phyloP scores from a whole-genome alignment of 2,113 vertebrate species.

The Pseudorasbora parva region DNA sequence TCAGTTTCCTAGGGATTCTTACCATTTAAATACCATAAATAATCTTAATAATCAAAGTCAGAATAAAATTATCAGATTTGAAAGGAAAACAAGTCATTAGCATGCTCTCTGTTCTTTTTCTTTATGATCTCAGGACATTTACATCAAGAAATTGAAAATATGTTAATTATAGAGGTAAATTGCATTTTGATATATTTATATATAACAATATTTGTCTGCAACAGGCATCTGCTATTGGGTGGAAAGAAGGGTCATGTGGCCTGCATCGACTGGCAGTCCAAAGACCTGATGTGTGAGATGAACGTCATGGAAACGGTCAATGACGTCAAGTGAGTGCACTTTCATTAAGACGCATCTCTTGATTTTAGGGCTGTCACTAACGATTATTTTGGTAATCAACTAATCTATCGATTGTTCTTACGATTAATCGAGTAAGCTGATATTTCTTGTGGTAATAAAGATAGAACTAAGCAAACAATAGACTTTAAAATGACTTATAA shows the following conservation, averaged over 20 bases:
- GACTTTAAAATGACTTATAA: too few relatives aligned
- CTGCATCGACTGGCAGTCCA: constrained; percentile 86
- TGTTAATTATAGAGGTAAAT: neutral
- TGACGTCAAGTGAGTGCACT: constrained; percentile 81
- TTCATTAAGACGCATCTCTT: neutral
- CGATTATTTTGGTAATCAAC: too few relatives aligned
- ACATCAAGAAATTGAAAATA: neutral
- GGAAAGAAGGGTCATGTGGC: constrained; percentile 86
- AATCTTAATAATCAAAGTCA: neutral
- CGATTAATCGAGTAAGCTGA: too few relatives aligned
- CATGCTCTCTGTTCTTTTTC: too few relatives aligned
- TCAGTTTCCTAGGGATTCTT: neutral
- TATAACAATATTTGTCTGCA: neutral
- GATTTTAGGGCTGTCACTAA: neutral
- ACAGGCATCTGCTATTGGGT: constrained; percentile 84
- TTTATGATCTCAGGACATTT: neutral
- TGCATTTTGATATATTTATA: neutral
- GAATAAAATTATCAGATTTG: neutral
- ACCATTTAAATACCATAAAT: neutral
- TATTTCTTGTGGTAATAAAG: too few relatives aligned
- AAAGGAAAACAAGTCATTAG: too few relatives aligned
- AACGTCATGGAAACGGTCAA: constrained; percentile 88
- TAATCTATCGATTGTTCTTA: too few relatives aligned
- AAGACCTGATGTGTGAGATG: constrained; percentile 86
- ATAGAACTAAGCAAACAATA: too few relatives aligned